These are phyloP conservation scores for Cantharis rustica DNA, from an alignment of 2,888 invertebrate species.

Conservation along the genomic window DNA sequence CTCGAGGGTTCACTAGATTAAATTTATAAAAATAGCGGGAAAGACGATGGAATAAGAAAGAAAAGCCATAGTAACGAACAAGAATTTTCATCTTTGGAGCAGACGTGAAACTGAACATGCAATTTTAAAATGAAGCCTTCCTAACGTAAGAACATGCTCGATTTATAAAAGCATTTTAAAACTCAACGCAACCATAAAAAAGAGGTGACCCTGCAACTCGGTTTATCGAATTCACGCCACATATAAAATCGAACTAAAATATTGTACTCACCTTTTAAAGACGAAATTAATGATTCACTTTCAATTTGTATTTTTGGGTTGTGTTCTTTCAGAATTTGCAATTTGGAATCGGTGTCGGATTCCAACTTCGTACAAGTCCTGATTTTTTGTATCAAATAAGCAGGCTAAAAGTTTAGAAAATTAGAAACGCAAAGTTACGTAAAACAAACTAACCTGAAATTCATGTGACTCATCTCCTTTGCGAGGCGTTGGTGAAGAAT, in stretches of 20 bases:
- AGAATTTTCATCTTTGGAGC: neutral
- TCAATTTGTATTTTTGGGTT: slow-evolving; percentile 69
- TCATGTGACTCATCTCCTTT: slow-evolving; percentile 71
- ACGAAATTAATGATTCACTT: slow-evolving; percentile 76
- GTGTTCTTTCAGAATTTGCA: slow-evolving; percentile 69
- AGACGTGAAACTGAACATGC: too few relatives aligned
- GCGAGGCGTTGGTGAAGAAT: slow-evolving; percentile 74
- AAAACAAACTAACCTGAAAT: slow-evolving; percentile 66
- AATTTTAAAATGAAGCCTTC: neutral
- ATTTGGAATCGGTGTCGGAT: slow-evolving; percentile 72
- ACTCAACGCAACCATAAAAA: neutral
- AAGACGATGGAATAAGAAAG: too few relatives aligned
- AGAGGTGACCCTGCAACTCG: neutral
- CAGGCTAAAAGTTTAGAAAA: slow-evolving; percentile 61
- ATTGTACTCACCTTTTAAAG: slow-evolving; percentile 71
- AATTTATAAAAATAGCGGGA: too few relatives aligned
- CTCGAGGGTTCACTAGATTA: too few relatives aligned
- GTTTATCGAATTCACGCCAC: neutral
- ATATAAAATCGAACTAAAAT: neutral
- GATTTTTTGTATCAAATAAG: slow-evolving; percentile 75
- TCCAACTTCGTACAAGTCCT: slow-evolving; percentile 75
- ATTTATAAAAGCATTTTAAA: neutral
- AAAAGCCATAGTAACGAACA: too few relatives aligned
- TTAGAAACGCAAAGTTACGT: slow-evolving; percentile 1
- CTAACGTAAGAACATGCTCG: neutral